Evolutionary conservation across 2,113 vertebrate genomes (phyloP).

Genomic region (Gila orcuttii): DNA sequence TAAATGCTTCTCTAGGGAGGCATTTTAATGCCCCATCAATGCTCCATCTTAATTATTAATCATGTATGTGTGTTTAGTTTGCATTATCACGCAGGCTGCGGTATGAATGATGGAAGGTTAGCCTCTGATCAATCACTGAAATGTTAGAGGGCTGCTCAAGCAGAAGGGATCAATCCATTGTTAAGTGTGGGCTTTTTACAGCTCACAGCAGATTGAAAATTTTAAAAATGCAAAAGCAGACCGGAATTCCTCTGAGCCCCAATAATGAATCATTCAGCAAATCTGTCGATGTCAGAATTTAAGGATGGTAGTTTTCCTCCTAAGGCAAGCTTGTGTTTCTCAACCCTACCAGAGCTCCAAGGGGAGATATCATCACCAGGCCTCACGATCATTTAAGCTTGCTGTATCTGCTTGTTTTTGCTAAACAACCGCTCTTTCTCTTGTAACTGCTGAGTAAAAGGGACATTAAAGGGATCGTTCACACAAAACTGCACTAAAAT

Average conservation of each 20-base stretch:
- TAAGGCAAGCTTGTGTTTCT: neutral
- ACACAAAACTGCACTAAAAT: neutral
- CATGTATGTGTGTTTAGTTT: slow-evolving; percentile 50
- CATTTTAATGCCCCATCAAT: slow-evolving; percentile 49
- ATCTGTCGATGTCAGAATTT: slow-evolving; percentile 34
- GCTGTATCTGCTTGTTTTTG: slow-evolving; percentile 39
- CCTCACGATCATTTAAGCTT: slow-evolving; percentile 28
- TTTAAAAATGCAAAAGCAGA: slow-evolving; percentile 45
- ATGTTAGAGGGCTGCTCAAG: slow-evolving; percentile 16
- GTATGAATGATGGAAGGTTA: slow-evolving; percentile 52
- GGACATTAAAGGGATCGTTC: neutral
- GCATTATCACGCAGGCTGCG: slow-evolving; percentile 42
- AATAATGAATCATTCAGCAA: slow-evolving; percentile 31
- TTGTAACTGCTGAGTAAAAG: neutral
- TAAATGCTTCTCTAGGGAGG: slow-evolving; percentile 38
- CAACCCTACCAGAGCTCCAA: neutral
- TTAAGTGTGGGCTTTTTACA: neutral
- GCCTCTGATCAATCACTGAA: slow-evolving; percentile 50
- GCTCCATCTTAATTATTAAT: slow-evolving; percentile 57
- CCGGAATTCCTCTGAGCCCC: neutral
- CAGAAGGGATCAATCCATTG: neutral
- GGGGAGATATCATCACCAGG: neutral
- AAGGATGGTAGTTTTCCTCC: slow-evolving; percentile 8
- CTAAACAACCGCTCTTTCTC: too few relatives aligned
- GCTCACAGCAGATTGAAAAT: slow-evolving; percentile 36